Conservation (phyloP, 2,113 vertebrate species). For the Solenodon paradoxus region DNA sequence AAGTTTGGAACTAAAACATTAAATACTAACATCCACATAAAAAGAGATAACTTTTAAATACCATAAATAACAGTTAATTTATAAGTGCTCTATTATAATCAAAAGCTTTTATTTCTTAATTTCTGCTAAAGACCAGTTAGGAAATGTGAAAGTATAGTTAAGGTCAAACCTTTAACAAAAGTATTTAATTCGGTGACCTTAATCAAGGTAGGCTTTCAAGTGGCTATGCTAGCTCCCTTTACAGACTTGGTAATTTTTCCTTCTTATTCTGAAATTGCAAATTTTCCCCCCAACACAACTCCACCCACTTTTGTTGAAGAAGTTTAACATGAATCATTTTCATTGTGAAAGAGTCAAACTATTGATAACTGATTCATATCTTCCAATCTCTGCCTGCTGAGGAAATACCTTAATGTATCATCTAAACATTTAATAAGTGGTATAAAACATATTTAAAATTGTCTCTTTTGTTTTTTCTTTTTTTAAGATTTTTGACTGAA, state of each 20-base stretch:
- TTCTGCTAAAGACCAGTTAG: background rate
- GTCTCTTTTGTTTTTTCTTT: background rate
- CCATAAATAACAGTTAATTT: background rate
- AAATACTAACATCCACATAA: background rate
- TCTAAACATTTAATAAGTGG: background rate
- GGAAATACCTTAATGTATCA: background rate
- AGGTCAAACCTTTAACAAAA: background rate
- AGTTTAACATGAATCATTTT: background rate
- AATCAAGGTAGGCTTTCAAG: background rate
- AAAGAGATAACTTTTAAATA: background rate
- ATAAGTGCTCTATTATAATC: background rate
- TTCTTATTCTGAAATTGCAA: background rate
- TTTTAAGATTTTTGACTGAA: background rate
- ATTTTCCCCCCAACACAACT: background rate
- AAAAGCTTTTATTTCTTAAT: background rate
- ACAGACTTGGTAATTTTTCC: constrained; percentile 13
- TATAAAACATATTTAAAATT: background rate
- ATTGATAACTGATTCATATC: background rate
- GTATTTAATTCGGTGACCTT: background rate
- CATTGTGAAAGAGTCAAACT: background rate
- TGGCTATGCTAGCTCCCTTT: background rate
- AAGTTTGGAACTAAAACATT: background rate
- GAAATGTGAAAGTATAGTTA: constrained; percentile 4
- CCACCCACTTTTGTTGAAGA: background rate
- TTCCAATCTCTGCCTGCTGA: background rate